A percentile compares a stretch with the other conserved stretches of the same genome.
These are phyloP conservation scores for Paramormyrops kingsleyae DNA, from an alignment of 2,113 vertebrate species.

Conservation along the genomic window DNA sequence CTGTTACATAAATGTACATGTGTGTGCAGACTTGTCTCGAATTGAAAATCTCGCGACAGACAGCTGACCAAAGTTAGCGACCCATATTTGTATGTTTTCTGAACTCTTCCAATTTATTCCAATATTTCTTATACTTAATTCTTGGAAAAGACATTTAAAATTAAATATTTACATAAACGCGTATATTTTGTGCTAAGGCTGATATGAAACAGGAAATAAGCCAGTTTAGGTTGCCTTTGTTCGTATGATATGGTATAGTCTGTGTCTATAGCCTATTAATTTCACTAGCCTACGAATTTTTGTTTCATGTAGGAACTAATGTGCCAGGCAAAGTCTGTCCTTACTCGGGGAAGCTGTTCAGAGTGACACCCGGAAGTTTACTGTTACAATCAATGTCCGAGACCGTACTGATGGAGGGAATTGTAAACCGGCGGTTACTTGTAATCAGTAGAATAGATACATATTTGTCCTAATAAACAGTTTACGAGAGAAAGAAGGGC, in stretches of 20 bases:
- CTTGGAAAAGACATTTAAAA: not conserved
- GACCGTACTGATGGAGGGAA: constrained; percentile 7
- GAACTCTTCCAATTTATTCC: not conserved
- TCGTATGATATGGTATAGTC: not conserved
- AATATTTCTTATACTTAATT: not conserved
- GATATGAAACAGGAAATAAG: not conserved
- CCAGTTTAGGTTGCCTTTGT: not conserved
- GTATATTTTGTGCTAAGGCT: not conserved
- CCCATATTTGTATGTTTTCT: not conserved
- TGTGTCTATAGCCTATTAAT: not conserved
- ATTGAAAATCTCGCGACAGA: no score
- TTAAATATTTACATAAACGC: not conserved
- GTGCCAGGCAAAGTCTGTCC: not conserved
- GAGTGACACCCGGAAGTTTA: constrained; percentile 27
- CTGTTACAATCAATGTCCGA: not conserved
- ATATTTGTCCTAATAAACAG: not conserved
- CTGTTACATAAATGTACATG: no score
- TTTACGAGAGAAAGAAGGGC: not conserved
- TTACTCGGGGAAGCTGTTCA: not conserved
- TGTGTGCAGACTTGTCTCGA: no score
- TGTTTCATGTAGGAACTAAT: not conserved
- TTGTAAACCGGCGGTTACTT: not conserved
- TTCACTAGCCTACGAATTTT: not conserved
- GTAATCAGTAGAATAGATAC: not conserved
- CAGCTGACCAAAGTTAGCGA: no score